Evolutionary conservation across 2,888 invertebrate genomes (phyloP).

Genomic region (Sipunculus nudus): DNA sequence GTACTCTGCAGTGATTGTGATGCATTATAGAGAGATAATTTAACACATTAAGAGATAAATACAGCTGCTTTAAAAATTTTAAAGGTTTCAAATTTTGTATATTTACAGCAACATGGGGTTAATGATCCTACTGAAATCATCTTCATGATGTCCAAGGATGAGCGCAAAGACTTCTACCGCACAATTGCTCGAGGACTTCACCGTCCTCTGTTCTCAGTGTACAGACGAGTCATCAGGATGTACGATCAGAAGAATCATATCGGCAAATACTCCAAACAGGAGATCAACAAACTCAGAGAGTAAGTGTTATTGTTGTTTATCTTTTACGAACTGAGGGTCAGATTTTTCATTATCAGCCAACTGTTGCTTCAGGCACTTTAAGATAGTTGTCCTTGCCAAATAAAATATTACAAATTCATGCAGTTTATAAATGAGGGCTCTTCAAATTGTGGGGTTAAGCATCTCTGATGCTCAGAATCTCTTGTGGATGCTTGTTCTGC

Average conservation of each 20-base stretch:
- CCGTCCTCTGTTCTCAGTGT: slow-evolving; percentile 68
- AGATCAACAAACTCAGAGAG: slow-evolving; percentile 65
- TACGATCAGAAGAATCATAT: slow-evolving; percentile 69
- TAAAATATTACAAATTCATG: too few species aligned
- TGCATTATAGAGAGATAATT: too few species aligned
- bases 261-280: slow-evolving; percentile 68
- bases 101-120: slow-evolving; percentile 60
- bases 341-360: too few species aligned
- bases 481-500: too few species aligned
- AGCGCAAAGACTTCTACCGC: slow-evolving; percentile 68
- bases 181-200: slow-evolving; percentile 66
- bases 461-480: too few species aligned
- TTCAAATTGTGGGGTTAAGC: too few species aligned
- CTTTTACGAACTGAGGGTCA: not conserved
- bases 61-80: not conserved
- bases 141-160: slow-evolving; percentile 68
- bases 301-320: slow-evolving; percentile 45
- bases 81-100: slow-evolving; percentile 7
- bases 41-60: too few species aligned
- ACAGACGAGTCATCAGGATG: slow-evolving; percentile 68
- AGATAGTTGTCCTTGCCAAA: too few species aligned
- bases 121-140: slow-evolving; percentile 66
- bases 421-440: too few species aligned
- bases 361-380: not conserved
- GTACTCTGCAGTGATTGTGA: not conserved